A percentile compares a stretch with the other conserved stretches of the same genome.
Conservation (phyloP, 2,888 invertebrate species). For the Allolobophora icterica region DNA sequence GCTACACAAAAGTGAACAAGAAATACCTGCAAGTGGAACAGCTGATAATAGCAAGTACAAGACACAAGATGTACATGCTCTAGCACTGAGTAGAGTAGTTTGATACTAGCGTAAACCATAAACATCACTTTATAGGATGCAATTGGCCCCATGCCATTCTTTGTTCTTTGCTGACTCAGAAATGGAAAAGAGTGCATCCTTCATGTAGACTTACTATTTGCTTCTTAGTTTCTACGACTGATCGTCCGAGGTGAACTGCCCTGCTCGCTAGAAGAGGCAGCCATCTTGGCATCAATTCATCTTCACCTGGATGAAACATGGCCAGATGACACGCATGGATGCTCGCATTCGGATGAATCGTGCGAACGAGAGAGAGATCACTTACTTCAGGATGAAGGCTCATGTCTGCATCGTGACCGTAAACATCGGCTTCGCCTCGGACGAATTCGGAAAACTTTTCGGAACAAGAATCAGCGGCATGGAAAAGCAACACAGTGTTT, state of each 20-base stretch:
- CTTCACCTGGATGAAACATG: conserved; percentile 70
- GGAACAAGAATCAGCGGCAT: neutral
- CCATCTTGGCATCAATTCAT: conserved; percentile 72
- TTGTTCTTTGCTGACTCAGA: neutral
- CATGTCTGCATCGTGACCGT: neutral
- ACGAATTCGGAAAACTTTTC: conserved; percentile 27
- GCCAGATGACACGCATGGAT: conserved; percentile 54
- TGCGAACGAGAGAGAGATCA: conserved; percentile 28
- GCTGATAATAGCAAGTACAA: no score
- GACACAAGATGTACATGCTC: neutral
- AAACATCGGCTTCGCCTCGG: conserved; percentile 29
- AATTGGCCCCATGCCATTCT: neutral
- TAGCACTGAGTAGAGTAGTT: no score
- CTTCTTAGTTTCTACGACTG: conserved; percentile 57
- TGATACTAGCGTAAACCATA: no score
- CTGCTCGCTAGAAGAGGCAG: conserved; percentile 73
- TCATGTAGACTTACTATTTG: neutral
- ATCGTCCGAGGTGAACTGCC: conserved; percentile 72
- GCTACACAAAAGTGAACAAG: no score
- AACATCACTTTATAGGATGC: neutral
- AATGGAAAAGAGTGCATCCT: neutral
- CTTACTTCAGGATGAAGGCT: conserved; percentile 8
- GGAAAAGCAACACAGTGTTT: conserved; percentile 33
- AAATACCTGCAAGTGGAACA: no score
- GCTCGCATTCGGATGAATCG: neutral